Evolutionary conservation across 2,113 vertebrate genomes (phyloP).

Genomic region (Colinus virginianus): DNA sequence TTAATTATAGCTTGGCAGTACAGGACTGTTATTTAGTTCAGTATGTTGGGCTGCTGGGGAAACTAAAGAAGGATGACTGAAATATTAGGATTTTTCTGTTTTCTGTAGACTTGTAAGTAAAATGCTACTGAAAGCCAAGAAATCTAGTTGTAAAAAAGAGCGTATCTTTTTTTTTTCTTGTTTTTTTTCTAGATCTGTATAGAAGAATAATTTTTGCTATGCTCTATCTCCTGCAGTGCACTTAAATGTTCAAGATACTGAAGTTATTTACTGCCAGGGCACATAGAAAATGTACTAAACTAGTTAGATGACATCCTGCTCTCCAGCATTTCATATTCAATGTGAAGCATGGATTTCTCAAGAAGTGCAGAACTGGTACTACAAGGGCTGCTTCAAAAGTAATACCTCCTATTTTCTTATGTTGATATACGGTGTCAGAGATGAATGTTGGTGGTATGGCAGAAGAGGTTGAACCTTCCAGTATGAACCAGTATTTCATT

Average conservation of each 20-base stretch:
- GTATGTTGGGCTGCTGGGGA: neutral
- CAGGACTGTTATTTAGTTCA: slow-evolving; percentile 23
- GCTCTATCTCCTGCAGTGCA: neutral
- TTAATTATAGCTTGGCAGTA: slow-evolving; percentile 63
- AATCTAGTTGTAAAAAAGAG: neutral
- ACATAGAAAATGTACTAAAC: neutral
- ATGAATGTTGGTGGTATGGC: no score
- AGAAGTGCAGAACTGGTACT: neutral
- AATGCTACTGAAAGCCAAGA: neutral
- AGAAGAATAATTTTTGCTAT: neutral
- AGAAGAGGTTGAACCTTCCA: no score
- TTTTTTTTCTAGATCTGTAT: fast-evolving
- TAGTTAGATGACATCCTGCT: neutral
- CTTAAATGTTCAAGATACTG: neutral
- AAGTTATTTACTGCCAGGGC: neutral
- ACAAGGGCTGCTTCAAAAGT: no score
- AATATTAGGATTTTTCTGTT: slow-evolving; percentile 16
- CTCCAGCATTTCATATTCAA: neutral
- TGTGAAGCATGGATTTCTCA: neutral
- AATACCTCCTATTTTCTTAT: no score
- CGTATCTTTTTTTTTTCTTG: neutral
- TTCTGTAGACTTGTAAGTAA: neutral
- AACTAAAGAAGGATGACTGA: slow-evolving; percentile 18
- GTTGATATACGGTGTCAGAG: no score
- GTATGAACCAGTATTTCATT: no score